These are phyloP conservation scores for Edolisoma coerulescens DNA, from an alignment of 2,113 vertebrate species.

Conservation along the genomic window DNA sequence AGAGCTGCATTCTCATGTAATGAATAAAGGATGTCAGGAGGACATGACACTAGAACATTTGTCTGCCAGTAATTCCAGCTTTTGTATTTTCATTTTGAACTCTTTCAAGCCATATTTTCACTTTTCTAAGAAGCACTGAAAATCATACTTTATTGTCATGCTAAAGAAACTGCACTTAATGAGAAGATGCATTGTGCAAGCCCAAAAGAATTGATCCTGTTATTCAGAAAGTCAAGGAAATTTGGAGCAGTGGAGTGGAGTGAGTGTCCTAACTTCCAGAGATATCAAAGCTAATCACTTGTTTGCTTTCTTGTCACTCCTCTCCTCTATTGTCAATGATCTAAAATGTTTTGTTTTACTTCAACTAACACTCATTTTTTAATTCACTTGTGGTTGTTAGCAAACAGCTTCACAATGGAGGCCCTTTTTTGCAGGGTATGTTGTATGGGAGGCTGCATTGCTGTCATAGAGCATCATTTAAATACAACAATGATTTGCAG, in stretches of 20 bases:
- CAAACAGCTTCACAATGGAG: not conserved
- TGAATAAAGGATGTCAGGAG: slow-evolving; percentile 42
- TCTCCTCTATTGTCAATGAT: not conserved
- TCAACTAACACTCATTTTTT: not conserved
- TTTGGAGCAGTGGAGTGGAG: not conserved
- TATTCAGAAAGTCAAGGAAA: not conserved
- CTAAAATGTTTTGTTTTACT: not conserved
- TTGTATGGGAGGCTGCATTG: not conserved
- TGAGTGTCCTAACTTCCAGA: not conserved
- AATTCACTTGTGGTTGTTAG: not conserved
- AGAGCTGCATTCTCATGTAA: slow-evolving; percentile 1
- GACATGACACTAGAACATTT: slow-evolving; percentile 36
- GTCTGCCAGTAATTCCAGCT: slow-evolving; percentile 28
- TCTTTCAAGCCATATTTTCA: slow-evolving; percentile 43
- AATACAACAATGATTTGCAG: not conserved
- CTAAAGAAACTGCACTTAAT: slow-evolving; percentile 6
- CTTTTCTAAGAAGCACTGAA: slow-evolving; percentile 22
- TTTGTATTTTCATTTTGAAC: slow-evolving; percentile 31
- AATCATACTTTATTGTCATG: slow-evolving; percentile 56
- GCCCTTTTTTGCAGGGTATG: not conserved
- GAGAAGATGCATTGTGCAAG: not conserved
- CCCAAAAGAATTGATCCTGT: not conserved
- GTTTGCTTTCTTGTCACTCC: not conserved
- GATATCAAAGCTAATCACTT: not conserved
- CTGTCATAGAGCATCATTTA: not conserved